A percentile compares a stretch with the other conserved stretches of the same genome.
Conservation (phyloP, 2,113 vertebrate species). For the Eublepharis macularius region DNA sequence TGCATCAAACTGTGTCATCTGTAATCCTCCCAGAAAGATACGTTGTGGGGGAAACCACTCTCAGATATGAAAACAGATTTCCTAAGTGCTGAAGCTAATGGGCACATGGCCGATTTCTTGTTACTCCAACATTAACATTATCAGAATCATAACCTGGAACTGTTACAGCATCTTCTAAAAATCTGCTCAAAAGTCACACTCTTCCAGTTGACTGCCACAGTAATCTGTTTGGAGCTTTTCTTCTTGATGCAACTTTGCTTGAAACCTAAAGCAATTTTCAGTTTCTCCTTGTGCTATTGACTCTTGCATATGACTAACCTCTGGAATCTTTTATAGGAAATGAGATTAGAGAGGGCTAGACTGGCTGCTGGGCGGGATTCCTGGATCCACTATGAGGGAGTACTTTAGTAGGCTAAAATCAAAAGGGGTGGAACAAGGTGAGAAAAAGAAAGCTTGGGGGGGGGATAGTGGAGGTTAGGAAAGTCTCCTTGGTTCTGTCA, state of each 20-base stretch:
- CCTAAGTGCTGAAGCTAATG: neutral
- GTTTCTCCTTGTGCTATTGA: neutral
- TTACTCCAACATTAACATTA: neutral
- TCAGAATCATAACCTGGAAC: neutral
- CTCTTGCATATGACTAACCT: neutral
- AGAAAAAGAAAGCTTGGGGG: neutral
- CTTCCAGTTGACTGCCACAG: neutral
- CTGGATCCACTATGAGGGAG: neutral
- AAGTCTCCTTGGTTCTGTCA: neutral
- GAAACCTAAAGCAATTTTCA: neutral
- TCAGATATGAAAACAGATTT: neutral
- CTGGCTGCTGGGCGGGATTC: neutral
- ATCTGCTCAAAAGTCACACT: neutral
- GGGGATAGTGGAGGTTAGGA: neutral
- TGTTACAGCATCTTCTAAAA: neutral
- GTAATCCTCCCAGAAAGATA: neutral
- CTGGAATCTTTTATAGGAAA: neutral
- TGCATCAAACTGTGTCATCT: neutral
- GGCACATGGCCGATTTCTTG: neutral
- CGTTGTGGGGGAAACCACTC: neutral
- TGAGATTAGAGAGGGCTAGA: neutral
- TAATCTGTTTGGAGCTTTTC: neutral
- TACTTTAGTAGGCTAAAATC: neutral
- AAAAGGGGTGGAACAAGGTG: neutral
- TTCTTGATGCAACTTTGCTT: neutral